phyloP scores from a whole-genome alignment of 2,797 vertebrate species.

The Rhadinocentrus ornatus region DNA sequence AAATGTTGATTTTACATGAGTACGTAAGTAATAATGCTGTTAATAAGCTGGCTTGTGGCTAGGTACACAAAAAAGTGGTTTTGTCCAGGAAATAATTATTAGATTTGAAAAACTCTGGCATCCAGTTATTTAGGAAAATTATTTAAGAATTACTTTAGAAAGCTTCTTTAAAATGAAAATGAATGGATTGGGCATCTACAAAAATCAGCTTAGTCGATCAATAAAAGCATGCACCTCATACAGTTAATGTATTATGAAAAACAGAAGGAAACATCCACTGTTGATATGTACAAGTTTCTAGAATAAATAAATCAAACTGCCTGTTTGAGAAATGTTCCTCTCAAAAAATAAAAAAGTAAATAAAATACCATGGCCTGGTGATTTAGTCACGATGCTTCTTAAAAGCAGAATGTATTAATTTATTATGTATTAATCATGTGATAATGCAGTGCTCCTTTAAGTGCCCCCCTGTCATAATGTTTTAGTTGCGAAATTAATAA shows the following conservation, averaged over 20 bases:
- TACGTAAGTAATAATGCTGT: background rate
- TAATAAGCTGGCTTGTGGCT: background rate
- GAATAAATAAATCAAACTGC: background rate
- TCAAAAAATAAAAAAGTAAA: background rate
- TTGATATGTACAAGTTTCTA: background rate
- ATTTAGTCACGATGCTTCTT: background rate
- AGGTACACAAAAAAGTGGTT: no score
- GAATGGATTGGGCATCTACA: background rate
- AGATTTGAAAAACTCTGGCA: background rate
- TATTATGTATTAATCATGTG: constrained; percentile 1
- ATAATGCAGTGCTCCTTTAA: constrained; percentile 4
- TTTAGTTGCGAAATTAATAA: constrained; percentile 22
- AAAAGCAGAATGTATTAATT: background rate
- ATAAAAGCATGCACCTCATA: background rate
- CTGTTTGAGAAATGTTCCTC: background rate
- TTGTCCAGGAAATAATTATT: background rate
- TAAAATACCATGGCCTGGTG: background rate
- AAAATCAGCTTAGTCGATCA: background rate
- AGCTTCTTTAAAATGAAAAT: background rate
- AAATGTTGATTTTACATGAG: background rate
- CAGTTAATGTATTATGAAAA: background rate
- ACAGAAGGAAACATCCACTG: background rate
- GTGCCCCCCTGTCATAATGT: background rate
- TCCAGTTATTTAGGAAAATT: background rate
- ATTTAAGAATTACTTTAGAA: background rate